Evolutionary conservation across 2,113 vertebrate genomes (phyloP), one percentile per base, ranked within the genome.

Genomic region (Pollachius pollachius): DNA sequence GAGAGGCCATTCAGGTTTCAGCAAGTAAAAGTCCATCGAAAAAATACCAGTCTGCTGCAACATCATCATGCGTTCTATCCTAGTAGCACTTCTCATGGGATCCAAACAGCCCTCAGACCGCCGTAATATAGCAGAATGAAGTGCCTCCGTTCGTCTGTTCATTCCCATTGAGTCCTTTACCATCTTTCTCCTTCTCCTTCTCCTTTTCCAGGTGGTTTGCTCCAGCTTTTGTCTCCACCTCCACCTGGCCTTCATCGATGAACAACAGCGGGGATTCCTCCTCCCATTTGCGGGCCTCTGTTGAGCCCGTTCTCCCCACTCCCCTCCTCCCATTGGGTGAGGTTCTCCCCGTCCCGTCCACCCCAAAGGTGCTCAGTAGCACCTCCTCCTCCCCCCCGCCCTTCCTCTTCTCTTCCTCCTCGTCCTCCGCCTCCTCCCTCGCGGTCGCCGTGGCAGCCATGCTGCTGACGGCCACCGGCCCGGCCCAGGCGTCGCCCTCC

Each of bases 201-300:
- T 15, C 61, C 41, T 15, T 6, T 41, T 48, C 41, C 41, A 48
- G 41, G 2, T 48, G 1, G 41, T 48, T 48, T 48, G 41, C 41
- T 1, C 12, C 41, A 48, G 41, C 8, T 13, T 48, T 48, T 48
- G 41, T 12, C 34, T 17, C 62, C 21, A 21, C 61, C 25, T 56
- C 15, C 15, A 16, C 68, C 25, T 48, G 7, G 41, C 77, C 61
- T n/a, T 85, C 83, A 9, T 85, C 85, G 7, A 87, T 85, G 57
- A 64, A 87, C 62, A 77, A 37, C 61, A 87, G 54, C 62, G 75
- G 79, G 54, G 75, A 68, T n/a, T 70, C 30, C 62, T 79, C 75
- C 15, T 77, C 73, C 85, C 79, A 85, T 64, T 62, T 80, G 54
- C 67, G 8, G 4, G 17, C 81, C 57, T 87, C 81, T 52, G 69